Base-by-base conservation (phyloP, 2,888 invertebrate genomes). In the Noctua janthe region DNA sequence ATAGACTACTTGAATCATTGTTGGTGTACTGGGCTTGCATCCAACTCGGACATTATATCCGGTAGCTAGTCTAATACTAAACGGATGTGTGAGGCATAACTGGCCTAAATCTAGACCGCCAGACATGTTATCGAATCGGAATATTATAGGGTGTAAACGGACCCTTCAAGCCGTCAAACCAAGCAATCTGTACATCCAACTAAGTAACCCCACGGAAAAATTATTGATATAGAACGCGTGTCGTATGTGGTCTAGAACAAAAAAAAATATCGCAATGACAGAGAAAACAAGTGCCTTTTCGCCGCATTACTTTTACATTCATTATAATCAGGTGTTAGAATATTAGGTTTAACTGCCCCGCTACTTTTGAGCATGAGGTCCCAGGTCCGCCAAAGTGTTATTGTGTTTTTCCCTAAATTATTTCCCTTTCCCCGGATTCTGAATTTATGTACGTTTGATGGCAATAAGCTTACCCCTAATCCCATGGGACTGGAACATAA, bases 31-130 rank as follows among this genome's bases (percentile, higher is more conserved):
- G 35, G 83, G 56, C 56, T 76, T 56, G 56, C 10, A 76, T 76
- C 56, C 49, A 76, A 80, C 2, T 76, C 66, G 56, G 77, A 83
- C 56, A 23, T 76, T 49, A 83, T 56, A 66, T 76, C 83, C 64
- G 83, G 54, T 49, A 49, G 54, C 13, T 74, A 47, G 47, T 1
- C 39, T n/a, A 13, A 39, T 0, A 39, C 2, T 39, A 66, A 23
- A n/a, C 49, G 20, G 67, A 77, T 35, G 43, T 56, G 1, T 54
- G 10, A 13, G n/a, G 17, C 54, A 56, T 67, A 56, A 15, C 17
- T 43, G 4, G 1, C 15, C 43, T 72, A 39, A 43, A 3, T 47
- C 39, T 23, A 29, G 4, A 13, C 49, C 56, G 20, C 54, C 4
- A 62, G 43, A 35, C 11, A 51, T 51, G n/a, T 23, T 11, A 47